These are phyloP conservation scores for Acrocephalus scirpaceus DNA, from an alignment of 2,797 vertebrate species.

Conservation along the genomic window DNA sequence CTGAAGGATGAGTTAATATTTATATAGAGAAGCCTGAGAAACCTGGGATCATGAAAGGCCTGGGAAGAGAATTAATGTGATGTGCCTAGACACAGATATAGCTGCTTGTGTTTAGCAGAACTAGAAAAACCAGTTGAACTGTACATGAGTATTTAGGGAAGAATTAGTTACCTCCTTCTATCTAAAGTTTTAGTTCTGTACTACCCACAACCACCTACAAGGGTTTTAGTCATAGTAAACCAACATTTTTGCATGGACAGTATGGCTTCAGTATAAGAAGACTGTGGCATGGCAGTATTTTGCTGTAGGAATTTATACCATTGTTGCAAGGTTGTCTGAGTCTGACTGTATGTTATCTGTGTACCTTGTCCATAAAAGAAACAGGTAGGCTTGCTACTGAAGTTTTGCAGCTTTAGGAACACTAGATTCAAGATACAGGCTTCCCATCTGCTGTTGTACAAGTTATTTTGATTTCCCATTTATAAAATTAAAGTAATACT, in stretches of 20 bases:
- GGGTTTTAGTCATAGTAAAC: background rate
- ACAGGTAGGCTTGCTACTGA: background rate
- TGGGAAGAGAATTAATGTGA: background rate
- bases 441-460: slow-evolving; percentile 1
- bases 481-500: slow-evolving; percentile 14
- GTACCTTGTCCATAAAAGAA: background rate
- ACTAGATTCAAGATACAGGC: background rate
- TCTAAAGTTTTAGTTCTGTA: background rate
- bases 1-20: background rate
- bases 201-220: accelerated
- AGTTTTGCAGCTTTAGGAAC: background rate
- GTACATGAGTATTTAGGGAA: background rate
- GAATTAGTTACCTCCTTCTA: background rate
- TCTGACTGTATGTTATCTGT: background rate
- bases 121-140: background rate
- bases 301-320: background rate
- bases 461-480: slow-evolving; percentile 5
- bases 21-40: background rate
- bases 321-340: background rate
- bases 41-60: background rate
- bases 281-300: background rate
- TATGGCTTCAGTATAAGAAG: background rate
- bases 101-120: background rate
- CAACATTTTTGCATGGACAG: background rate
- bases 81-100: background rate